Evolutionary conservation across 2,888 invertebrate species (phyloP), one percentile per base, ranked within the genome.

Genomic region (Eupelmus urozonus): DNA sequence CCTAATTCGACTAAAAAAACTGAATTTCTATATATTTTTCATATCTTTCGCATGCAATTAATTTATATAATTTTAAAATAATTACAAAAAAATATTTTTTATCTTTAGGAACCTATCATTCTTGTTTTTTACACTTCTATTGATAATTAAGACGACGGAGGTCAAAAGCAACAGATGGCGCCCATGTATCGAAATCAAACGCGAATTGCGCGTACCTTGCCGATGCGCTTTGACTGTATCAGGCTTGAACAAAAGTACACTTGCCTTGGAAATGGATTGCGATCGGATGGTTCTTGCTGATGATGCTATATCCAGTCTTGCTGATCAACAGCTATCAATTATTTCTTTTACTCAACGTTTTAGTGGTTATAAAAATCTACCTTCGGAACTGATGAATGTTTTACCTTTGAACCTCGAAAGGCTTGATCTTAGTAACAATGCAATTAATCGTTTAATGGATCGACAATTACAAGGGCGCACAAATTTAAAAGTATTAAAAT

Each of bases 341-440:
- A 93, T 94, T 66, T 92, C 94, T 9, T 96, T 95, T 90, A 94
- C 94, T 76, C 97, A 97, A 88, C 92, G 94, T 82, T 93, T 93
- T 90, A 94, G 95, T 81, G 96, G 96, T 0, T 94, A 95, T 84
- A 96, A 96, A 88, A 93, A 93, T 73, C 90, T 97, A 81, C 96
- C 97, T 2, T 85, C 83, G 7, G 84, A 86, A 51, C 78, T 90
- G 81, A 75, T 89, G 7, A 82, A 79, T 51, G 81, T 84, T 9
- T 63, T 83, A 75, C 94, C 94, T 57, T 90, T 96, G 1, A 95
- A 95, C 0, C 89, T 97, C 57, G 93, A 94, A 83, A 93, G 92
- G 80, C 90, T 97, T 78, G 97, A 97, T 88, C 93, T 97, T 83
- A 96, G 96, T 0, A 93, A 94, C 82, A 97, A 97, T 89, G 93